Evolutionary conservation across 2,888 invertebrate species (phyloP).

Genomic region (Chrysopilus asiliformis): DNA sequence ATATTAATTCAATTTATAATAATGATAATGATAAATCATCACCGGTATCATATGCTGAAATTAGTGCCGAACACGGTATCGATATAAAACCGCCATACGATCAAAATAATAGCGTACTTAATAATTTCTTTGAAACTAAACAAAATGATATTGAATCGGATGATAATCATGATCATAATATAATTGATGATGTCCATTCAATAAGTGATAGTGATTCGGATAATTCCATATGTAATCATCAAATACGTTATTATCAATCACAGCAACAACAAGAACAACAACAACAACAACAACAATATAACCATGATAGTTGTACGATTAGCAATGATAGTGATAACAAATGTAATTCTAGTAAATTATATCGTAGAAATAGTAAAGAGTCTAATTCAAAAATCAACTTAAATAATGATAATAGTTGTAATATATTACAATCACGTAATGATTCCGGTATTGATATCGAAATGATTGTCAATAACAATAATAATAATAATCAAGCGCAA

Average conservation of each 20-base stretch:
- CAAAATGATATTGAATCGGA: background rate
- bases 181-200: constrained; percentile 1
- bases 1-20: constrained; percentile 24
- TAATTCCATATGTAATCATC: background rate
- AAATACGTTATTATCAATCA: too few species aligned
- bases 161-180: background rate
- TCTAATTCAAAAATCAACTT: background rate
- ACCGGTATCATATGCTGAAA: constrained; percentile 38
- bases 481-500: constrained; percentile 2
- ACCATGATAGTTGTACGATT: background rate
- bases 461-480: constrained; percentile 4
- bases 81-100: constrained; percentile 24
- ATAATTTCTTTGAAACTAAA: constrained; percentile 34
- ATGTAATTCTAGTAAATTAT: background rate
- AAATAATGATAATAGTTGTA: background rate
- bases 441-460: constrained; percentile 2
- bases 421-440: background rate
- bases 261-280: too few species aligned
- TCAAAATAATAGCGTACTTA: constrained; percentile 37
- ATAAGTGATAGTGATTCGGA: background rate
- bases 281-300: too few species aligned
- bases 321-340: background rate
- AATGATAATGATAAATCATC: constrained; percentile 18
- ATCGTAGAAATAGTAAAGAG: background rate
- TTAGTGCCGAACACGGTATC: constrained; percentile 39